Evolutionary conservation across 2,797 vertebrate genomes (phyloP).

Genomic region (Anguilla megastoma): DNA sequence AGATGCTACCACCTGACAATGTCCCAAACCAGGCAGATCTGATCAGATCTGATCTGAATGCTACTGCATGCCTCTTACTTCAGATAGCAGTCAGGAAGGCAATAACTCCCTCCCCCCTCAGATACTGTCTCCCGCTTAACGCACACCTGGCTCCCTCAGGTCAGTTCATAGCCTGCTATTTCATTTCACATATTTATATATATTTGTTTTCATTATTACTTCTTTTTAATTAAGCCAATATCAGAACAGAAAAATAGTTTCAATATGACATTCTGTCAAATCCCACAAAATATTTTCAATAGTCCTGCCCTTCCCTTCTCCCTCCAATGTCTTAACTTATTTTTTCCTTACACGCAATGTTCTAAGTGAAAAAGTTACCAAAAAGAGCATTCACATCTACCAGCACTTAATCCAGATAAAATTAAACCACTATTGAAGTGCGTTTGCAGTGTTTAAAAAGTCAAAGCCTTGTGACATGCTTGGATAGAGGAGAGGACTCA

Average conservation of each 20-base stretch:
- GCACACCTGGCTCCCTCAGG: not conserved
- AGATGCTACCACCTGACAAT: not conserved
- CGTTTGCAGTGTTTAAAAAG: not conserved
- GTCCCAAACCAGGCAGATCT: not conserved
- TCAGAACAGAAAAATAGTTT: not conserved
- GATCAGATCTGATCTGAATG: not conserved
- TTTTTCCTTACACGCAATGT: not conserved
- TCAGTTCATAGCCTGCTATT: not conserved
- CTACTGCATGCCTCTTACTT: not conserved
- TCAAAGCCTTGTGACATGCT: not conserved
- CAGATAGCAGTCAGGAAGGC: not conserved
- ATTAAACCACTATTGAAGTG: not conserved
- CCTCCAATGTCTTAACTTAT: not conserved
- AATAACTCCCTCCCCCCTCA: not conserved
- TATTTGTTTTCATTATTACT: not conserved
- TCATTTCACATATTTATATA: not conserved
- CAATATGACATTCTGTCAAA: not conserved
- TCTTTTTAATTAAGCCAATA: not conserved
- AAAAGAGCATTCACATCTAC: not conserved
- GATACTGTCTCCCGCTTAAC: not conserved
- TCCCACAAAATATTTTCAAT: not conserved
- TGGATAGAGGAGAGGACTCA: not conserved
- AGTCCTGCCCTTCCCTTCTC: not conserved
- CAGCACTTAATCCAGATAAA: not conserved
- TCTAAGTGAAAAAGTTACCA: not conserved